phyloP scores from a whole-genome alignment of 1,140 invertebrate species.

The Maconellicoccus hirsutus region DNA sequence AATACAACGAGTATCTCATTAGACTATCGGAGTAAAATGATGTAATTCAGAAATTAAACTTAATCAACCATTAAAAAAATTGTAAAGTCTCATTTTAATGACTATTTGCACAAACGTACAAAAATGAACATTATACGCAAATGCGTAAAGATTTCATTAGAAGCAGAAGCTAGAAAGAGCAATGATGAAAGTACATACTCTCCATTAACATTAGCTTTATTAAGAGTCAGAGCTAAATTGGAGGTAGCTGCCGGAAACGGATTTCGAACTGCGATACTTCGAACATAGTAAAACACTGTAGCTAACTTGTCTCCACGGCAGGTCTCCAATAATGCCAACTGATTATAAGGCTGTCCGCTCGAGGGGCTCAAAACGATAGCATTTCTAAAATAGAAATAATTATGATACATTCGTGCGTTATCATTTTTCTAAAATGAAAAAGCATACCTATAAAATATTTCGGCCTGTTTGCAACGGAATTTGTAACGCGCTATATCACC shows the following conservation, averaged over 20 bases:
- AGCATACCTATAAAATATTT: conserved; percentile 58
- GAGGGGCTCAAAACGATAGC: conserved; percentile 64
- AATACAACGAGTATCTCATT: not conserved
- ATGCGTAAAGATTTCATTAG: conserved; percentile 23
- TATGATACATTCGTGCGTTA: not conserved
- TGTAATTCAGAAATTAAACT: not conserved
- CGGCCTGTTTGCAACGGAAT: conserved; percentile 64
- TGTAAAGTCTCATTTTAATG: not conserved
- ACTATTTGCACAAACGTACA: not conserved
- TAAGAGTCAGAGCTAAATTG: conserved; percentile 56
- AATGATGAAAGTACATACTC: not conserved
- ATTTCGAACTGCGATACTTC: conserved; percentile 64
- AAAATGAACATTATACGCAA: not conserved
- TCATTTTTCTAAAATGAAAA: not conserved
- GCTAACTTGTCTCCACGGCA: conserved; percentile 66
- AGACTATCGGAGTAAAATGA: conserved; percentile 10
- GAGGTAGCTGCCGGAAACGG: conserved; percentile 69
- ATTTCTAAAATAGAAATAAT: conserved; percentile 42
- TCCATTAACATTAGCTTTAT: conserved; percentile 26
- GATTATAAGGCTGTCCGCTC: conserved; percentile 80
- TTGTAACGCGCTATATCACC: conserved; percentile 75
- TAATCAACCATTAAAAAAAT: not conserved
- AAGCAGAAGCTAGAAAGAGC: too few relatives aligned
- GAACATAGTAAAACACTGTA: conserved; percentile 71
- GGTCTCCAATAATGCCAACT: conserved; percentile 67